Conservation (phyloP, 2,888 invertebrate species). For the Octodonta nipae region DNA sequence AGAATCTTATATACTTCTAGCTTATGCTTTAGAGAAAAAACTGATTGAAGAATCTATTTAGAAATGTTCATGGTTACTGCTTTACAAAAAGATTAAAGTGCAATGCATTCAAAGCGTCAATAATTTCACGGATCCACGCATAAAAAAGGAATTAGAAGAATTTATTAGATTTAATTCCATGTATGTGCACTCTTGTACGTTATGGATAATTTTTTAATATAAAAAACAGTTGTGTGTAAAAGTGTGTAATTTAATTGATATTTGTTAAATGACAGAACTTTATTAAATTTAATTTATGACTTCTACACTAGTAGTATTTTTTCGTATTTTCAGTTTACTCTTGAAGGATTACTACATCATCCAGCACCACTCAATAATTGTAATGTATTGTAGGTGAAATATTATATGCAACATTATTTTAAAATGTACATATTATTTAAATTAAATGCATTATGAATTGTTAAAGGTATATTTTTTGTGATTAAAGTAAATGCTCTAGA, state of each 20-base stretch:
- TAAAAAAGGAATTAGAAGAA: conserved; percentile 13
- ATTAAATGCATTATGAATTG: conserved; percentile 21
- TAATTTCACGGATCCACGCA: conserved; percentile 14
- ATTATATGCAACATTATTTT: conserved; percentile 18
- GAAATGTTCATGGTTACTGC: conserved; percentile 27
- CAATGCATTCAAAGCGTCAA: conserved; percentile 21
- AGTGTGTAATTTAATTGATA: conserved; percentile 19
- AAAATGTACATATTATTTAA: conserved; percentile 24
- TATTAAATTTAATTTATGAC: conserved; percentile 17
- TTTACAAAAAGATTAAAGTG: conserved; percentile 21
- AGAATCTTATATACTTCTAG: conserved; percentile 24
- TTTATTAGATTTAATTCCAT: conserved; percentile 14
- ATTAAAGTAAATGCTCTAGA: conserved; percentile 24
- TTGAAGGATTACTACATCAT: background rate
- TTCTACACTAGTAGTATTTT: conserved; percentile 22
- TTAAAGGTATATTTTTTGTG: conserved; percentile 22
- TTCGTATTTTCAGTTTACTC: conserved; percentile 8
- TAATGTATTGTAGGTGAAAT: conserved; percentile 13
- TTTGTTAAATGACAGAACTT: conserved; percentile 17
- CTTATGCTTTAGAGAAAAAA: conserved; percentile 30
- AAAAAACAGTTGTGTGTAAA: conserved; percentile 18
- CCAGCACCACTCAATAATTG: conserved; percentile 9
- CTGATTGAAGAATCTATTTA: conserved; percentile 25
- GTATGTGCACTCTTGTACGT: conserved; percentile 21
- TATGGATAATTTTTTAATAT: conserved; percentile 18